Conservation (phyloP, 2,888 invertebrate genomes). For the Ecdyonurus torrentis region DNA sequence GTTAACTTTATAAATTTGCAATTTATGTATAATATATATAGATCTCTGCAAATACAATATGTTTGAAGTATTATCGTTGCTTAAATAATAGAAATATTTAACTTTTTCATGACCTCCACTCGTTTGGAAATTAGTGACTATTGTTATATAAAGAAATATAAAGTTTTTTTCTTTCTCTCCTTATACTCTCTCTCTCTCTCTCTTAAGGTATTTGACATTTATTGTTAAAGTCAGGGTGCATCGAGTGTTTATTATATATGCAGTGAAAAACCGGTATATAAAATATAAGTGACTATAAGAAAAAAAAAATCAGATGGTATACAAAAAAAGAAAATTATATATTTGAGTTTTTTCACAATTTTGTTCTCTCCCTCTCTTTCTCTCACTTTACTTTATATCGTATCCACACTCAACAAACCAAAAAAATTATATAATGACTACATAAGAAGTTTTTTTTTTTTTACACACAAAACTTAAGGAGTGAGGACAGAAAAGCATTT, state of each 20-base stretch:
- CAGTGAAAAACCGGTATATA: background rate
- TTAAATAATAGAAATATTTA: too few relatives aligned
- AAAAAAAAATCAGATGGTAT: background rate
- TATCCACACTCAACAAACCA: too few relatives aligned
- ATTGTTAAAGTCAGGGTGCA: background rate
- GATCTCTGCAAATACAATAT: too few relatives aligned
- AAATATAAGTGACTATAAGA: background rate
- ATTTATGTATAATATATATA: too few relatives aligned
- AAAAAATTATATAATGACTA: too few relatives aligned
- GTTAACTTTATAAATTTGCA: too few relatives aligned
- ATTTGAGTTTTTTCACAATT: background rate
- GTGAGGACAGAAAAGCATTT: background rate
- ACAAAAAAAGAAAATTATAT: background rate
- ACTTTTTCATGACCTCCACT: too few relatives aligned
- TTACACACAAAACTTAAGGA: background rate
- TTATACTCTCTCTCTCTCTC: background rate
- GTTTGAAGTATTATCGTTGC: too few relatives aligned
- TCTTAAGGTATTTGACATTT: background rate
- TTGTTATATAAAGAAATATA: background rate
- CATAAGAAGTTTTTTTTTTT: too few relatives aligned
- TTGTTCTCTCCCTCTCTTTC: too few relatives aligned
- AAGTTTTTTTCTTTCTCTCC: background rate
- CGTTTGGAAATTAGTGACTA: background rate
- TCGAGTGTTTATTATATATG: background rate
- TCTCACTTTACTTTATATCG: too few relatives aligned